Percentiles rank a stretch among this genome's conserved stretches.
Evolutionary conservation across 1,140 invertebrate genomes (phyloP).

Genomic region (Conopomorpha cramerella): DNA sequence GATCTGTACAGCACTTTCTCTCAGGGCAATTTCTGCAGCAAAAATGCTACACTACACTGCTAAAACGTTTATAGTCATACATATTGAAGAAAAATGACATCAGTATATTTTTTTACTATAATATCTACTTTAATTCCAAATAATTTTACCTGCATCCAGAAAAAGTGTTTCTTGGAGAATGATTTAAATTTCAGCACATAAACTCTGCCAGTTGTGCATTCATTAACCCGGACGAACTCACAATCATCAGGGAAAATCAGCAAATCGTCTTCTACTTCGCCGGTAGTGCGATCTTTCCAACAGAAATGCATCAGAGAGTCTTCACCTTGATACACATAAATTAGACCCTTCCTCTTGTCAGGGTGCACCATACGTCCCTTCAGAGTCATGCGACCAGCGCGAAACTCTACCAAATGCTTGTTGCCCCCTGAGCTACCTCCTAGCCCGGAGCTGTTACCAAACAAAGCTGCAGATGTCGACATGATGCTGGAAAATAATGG

Average conservation of each 20-base stretch:
- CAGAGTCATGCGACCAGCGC: slow-evolving; percentile 95
- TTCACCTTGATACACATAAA: slow-evolving; percentile 95
- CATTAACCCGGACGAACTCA: slow-evolving; percentile 92
- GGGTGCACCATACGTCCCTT: slow-evolving; percentile 93
- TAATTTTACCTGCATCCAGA: slow-evolving; percentile 96
- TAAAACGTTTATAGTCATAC: too few relatives aligned
- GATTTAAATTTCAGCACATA: slow-evolving; percentile 97
- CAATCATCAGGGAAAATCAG: slow-evolving; percentile 99
- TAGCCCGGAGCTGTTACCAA: slow-evolving; percentile 72
- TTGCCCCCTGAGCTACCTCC: slow-evolving; percentile 80
- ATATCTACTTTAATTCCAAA: too few relatives aligned
- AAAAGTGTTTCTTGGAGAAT: slow-evolving; percentile 90
- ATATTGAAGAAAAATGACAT: too few relatives aligned
- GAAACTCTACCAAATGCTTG: slow-evolving; percentile 94
- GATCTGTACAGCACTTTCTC: too few relatives aligned
- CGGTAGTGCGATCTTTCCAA: slow-evolving; percentile 91
- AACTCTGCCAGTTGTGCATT: slow-evolving; percentile 95
- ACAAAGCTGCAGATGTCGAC: slow-evolving; percentile 71
- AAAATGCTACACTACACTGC: too few relatives aligned
- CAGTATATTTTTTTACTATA: too few relatives aligned
- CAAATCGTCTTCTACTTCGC: slow-evolving; percentile 78
- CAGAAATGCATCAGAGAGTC: slow-evolving; percentile 97
- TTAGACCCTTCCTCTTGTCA: slow-evolving; percentile 91
- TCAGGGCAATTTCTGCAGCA: too few relatives aligned
- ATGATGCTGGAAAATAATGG: slow-evolving; percentile 38